phyloP scores from a whole-genome alignment of 2,888 invertebrate species.

The Ceramica pisi region DNA sequence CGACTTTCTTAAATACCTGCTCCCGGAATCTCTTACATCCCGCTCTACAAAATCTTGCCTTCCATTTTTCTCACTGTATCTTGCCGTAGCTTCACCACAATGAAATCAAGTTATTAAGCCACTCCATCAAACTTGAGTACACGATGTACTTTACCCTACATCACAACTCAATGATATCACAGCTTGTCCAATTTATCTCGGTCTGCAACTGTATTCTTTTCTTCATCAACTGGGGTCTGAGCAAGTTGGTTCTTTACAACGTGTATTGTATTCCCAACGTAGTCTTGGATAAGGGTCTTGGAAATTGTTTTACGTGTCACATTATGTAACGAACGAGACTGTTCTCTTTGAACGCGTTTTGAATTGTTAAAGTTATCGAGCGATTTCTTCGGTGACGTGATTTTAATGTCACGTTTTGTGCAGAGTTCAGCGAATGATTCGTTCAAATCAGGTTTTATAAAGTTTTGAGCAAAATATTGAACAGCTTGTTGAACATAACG shows the following conservation, averaged over 20 bases:
- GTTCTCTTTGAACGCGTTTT: slow-evolving; percentile 74
- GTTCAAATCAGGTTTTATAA: slow-evolving; percentile 30
- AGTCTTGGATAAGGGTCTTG: slow-evolving; percentile 79
- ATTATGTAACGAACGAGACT: slow-evolving; percentile 80
- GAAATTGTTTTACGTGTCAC: slow-evolving; percentile 86
- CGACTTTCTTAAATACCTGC: not conserved
- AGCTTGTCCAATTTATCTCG: slow-evolving; percentile 44
- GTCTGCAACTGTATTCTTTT: slow-evolving; percentile 32
- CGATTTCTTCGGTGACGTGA: slow-evolving; percentile 56
- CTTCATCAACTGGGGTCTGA: slow-evolving; percentile 44
- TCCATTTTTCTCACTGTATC: slow-evolving; percentile 20
- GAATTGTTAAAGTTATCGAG: slow-evolving; percentile 73
- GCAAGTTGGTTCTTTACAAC: slow-evolving; percentile 60
- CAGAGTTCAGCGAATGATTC: slow-evolving; percentile 10
- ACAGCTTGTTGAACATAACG: not conserved
- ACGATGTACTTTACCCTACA: slow-evolving; percentile 58
- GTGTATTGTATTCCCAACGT: slow-evolving; percentile 79
- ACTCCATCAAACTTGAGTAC: slow-evolving; percentile 62
- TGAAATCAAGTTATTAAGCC: slow-evolving; percentile 63
- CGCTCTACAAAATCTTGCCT: slow-evolving; percentile 1
- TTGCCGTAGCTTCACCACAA: slow-evolving; percentile 24
- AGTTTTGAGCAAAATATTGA: slow-evolving; percentile 8
- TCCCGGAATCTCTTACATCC: not conserved
- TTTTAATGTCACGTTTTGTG: slow-evolving; percentile 52
- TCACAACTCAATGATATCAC: slow-evolving; percentile 68